Conservation (phyloP, 2,113 vertebrate genomes). For the Neoarius graeffei region DNA sequence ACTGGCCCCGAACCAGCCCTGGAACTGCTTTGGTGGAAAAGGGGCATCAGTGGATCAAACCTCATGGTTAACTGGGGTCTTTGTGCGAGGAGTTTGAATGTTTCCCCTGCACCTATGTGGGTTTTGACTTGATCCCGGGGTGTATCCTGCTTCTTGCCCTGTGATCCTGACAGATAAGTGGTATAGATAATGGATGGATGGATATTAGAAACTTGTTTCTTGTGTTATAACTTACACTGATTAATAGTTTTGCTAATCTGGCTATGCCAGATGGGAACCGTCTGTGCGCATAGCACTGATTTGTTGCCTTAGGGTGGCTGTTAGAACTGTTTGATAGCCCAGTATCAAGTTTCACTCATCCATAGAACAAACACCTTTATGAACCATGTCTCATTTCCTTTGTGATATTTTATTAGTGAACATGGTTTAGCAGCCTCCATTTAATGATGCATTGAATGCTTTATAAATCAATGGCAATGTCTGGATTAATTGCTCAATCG, state of each 20-base stretch:
- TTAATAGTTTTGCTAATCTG: constrained; percentile 15
- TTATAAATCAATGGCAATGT: not conserved
- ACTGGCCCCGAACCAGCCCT: too few relatives aligned
- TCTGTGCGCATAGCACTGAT: constrained; percentile 57
- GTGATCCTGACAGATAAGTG: too few relatives aligned
- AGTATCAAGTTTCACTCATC: constrained; percentile 34
- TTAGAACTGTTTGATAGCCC: constrained; percentile 61
- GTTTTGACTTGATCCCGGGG: too few relatives aligned
- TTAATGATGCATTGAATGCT: not conserved
- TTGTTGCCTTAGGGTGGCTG: constrained; percentile 55
- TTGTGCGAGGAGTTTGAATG: too few relatives aligned
- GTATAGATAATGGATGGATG: too few relatives aligned
- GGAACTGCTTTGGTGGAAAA: too few relatives aligned
- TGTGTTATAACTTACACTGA: not conserved
- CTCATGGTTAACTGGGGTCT: too few relatives aligned
- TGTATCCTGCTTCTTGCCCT: too few relatives aligned
- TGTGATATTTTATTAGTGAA: not conserved
- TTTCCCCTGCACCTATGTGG: too few relatives aligned
- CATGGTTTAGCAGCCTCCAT: not conserved
- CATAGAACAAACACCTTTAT: not conserved
- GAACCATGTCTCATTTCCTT: not conserved
- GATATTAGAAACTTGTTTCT: not conserved
- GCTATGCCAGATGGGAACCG: not conserved
- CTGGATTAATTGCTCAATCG: not conserved
- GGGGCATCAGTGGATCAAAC: too few relatives aligned